These are phyloP conservation scores for Exaiptasia diaphana DNA, from an alignment of 64 coral and sea anemone genomes.

Conservation along the genomic window DNA sequence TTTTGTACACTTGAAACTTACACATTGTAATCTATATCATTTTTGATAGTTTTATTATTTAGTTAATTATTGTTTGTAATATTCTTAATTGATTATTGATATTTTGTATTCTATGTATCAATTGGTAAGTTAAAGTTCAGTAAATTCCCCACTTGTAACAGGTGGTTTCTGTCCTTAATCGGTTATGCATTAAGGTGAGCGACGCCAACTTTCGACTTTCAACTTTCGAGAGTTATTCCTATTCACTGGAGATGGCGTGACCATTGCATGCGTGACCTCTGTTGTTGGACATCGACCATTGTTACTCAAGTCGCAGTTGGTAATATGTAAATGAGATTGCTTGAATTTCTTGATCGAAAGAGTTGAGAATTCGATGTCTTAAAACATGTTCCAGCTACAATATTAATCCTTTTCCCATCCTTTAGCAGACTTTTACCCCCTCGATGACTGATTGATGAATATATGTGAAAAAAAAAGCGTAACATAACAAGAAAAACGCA, in stretches of 20 bases:
- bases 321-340: constrained; percentile 38
- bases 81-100: too few relatives aligned
- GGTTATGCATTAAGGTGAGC: constrained; percentile 23
- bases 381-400: constrained; percentile 11
- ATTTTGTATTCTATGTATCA: too few relatives aligned
- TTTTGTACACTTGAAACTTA: too few relatives aligned
- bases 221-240: too few relatives aligned
- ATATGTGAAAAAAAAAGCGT: too few relatives aligned
- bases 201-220: constrained; percentile 29
- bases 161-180: constrained; percentile 37
- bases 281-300: constrained; percentile 12
- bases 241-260: not conserved
- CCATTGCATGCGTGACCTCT: constrained; percentile 5
- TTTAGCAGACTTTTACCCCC: not conserved
- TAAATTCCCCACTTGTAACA: constrained; percentile 3
- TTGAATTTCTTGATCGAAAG: constrained; percentile 22
- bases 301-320: constrained; percentile 39
- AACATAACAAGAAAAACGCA: too few relatives aligned
- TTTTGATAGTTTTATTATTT: too few relatives aligned
- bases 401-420: not conserved
- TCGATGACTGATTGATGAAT: not conserved
- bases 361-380: constrained; percentile 26
- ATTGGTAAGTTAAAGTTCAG: constrained; percentile 1
- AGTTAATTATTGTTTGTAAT: too few relatives aligned
- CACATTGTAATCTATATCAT: too few relatives aligned